phyloP scores from a whole-genome alignment of 2,797 vertebrate genomes.

The Pseudocheirus occidentalis region DNA sequence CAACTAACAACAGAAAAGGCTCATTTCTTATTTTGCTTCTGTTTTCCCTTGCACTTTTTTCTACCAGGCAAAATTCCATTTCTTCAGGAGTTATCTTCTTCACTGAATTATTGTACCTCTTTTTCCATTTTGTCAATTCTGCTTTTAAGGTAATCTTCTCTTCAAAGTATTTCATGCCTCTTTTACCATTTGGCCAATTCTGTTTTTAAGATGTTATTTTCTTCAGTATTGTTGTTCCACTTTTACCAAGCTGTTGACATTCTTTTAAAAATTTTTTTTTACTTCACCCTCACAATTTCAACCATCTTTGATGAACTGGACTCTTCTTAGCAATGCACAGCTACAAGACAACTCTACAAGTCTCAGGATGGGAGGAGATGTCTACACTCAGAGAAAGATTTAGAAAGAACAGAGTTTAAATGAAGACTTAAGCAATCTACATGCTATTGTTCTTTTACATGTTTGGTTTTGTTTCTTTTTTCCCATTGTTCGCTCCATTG shows the following conservation, averaged over 20 bases:
- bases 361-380: too few relatives aligned
- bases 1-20: not conserved
- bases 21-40: not conserved
- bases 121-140: not conserved
- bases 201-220: not conserved
- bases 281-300: not conserved
- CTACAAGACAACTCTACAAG: too few relatives aligned
- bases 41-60: not conserved
- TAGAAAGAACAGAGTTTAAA: too few relatives aligned
- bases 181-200: not conserved
- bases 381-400: too few relatives aligned
- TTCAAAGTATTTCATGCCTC: not conserved
- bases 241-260: not conserved
- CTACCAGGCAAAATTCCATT: not conserved
- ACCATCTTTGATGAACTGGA: too few relatives aligned
- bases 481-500: too few relatives aligned
- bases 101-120: not conserved
- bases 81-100: not conserved
- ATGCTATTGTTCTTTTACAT: too few relatives aligned
- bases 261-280: not conserved
- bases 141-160: not conserved
- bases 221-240: not conserved
- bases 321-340: too few relatives aligned
- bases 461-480: too few relatives aligned
- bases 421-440: too few relatives aligned